Percentiles rank a stretch among this genome's conserved stretches.
Conservation (phyloP, 2,888 invertebrate genomes). For the Catocala fraxini region DNA sequence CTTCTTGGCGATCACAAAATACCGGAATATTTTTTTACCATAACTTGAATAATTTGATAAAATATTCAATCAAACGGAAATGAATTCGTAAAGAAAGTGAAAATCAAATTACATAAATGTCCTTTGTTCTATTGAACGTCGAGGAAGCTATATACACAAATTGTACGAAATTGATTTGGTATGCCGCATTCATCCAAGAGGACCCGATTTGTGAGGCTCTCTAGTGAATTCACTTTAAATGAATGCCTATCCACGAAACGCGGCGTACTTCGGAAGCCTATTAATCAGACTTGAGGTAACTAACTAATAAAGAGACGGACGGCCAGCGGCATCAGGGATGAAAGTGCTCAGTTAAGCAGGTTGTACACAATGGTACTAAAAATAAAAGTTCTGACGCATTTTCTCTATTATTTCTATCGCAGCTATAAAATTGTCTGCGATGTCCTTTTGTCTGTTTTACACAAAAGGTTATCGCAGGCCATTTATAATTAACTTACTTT, state of each 20-base stretch:
- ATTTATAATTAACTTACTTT: too few relatives aligned
- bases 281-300: slow-evolving; percentile 36
- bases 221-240: slow-evolving; percentile 30
- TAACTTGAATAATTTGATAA: not conserved
- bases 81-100: not conserved
- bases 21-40: too few relatives aligned
- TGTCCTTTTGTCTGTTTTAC: too few relatives aligned
- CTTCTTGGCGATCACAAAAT: too few relatives aligned
- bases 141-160: slow-evolving; percentile 4
- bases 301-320: slow-evolving; percentile 24
- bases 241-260: slow-evolving; percentile 23
- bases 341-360: slow-evolving; percentile 14
- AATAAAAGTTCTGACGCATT: slow-evolving; percentile 25
- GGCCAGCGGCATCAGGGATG: slow-evolving; percentile 11
- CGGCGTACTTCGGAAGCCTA: slow-evolving; percentile 18
- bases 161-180: slow-evolving; percentile 28
- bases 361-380: slow-evolving; percentile 15
- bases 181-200: slow-evolving; percentile 20
- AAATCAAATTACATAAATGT: slow-evolving; percentile 1
- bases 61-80: slow-evolving; percentile 1
- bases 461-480: too few relatives aligned
- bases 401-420: not conserved
- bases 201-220: slow-evolving; percentile 27
- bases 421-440: too few relatives aligned
- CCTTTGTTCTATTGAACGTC: slow-evolving; percentile 2